phyloP scores from a whole-genome alignment of 2,113 vertebrate genomes.

The Phyllostomus discolor region DNA sequence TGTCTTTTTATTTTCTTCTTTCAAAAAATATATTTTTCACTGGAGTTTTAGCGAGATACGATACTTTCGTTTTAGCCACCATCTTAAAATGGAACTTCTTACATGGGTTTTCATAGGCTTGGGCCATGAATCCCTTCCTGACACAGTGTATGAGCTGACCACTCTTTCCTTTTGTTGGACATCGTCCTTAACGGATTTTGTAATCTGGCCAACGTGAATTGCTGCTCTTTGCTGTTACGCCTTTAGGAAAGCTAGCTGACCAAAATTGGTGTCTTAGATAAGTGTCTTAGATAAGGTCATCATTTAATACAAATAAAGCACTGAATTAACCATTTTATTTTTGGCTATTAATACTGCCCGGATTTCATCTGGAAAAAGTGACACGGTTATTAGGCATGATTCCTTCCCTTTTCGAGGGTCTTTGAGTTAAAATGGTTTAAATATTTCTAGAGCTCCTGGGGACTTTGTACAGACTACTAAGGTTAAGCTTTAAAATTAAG shows the following conservation, averaged over 20 bases:
- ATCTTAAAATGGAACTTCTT: background rate
- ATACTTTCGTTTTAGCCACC: too few relatives aligned
- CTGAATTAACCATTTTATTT: conserved; percentile 15
- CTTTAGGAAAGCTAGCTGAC: conserved; percentile 43
- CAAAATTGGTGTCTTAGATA: background rate
- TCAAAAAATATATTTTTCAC: background rate
- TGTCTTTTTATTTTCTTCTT: background rate
- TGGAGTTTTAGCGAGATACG: background rate
- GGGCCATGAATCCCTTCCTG: background rate
- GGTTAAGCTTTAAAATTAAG: conserved; percentile 29
- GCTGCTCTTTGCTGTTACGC: background rate
- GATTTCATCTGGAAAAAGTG: background rate
- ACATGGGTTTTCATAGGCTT: conserved; percentile 1
- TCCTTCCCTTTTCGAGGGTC: background rate
- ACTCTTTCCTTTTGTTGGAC: background rate
- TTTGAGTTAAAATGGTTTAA: conserved; percentile 36
- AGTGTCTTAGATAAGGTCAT: background rate
- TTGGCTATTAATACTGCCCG: background rate
- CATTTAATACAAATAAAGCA: conserved; percentile 1
- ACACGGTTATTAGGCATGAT: background rate
- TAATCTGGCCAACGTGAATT: background rate
- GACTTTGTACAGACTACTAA: background rate
- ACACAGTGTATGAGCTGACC: background rate
- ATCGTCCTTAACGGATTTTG: background rate
- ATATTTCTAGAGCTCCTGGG: background rate